These are phyloP conservation scores for Alces alces DNA, from an alignment of 2,113 vertebrate species.

Conservation along the genomic window DNA sequence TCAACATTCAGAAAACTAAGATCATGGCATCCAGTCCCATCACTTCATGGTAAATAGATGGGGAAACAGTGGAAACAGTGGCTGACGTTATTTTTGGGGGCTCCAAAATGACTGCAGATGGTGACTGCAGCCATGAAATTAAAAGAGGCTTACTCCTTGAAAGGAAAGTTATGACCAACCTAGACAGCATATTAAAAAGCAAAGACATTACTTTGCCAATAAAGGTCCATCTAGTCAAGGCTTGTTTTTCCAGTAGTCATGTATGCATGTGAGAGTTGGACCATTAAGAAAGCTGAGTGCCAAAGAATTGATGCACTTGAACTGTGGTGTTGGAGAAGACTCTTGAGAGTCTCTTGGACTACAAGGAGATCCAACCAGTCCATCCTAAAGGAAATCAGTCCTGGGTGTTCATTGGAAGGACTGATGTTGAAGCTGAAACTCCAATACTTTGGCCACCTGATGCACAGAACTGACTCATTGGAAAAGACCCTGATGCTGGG, in stretches of 20 bases:
- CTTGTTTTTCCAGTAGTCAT: background rate
- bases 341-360: background rate
- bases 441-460: background rate
- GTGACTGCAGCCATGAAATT: background rate
- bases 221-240: background rate
- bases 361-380: background rate
- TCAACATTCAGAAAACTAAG: background rate
- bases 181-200: background rate
- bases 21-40: background rate
- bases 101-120: background rate
- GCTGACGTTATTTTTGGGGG: accelerated
- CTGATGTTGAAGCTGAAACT: background rate
- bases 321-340: background rate
- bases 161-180: background rate
- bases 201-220: background rate
- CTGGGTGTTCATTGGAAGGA: background rate
- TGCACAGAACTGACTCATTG: background rate
- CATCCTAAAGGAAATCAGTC: background rate
- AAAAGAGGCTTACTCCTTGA: background rate
- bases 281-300: background rate
- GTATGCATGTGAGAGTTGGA: background rate
- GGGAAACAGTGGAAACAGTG: background rate
- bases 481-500: background rate
- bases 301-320: background rate
- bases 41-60: background rate